These are phyloP conservation scores for Rhinoderma darwinii DNA, from an alignment of 2,113 vertebrate species.

Conservation along the genomic window DNA sequence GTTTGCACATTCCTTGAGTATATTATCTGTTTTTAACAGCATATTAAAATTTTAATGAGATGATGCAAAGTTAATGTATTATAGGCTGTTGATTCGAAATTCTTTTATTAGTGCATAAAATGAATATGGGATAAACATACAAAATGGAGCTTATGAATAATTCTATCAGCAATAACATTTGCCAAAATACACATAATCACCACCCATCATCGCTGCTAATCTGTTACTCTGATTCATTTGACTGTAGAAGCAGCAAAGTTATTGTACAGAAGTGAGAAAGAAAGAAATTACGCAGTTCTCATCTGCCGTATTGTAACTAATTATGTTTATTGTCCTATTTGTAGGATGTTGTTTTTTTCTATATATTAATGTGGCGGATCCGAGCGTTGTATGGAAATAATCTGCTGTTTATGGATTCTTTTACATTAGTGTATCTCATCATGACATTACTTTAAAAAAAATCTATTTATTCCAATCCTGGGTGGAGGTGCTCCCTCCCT, in stretches of 20 bases:
- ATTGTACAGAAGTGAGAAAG: not conserved
- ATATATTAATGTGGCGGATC: constrained; percentile 2
- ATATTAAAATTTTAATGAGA: constrained; percentile 59
- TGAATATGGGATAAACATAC: constrained; percentile 57
- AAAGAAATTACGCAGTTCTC: not conserved
- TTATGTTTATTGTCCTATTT: constrained; percentile 39
- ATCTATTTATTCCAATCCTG: not conserved
- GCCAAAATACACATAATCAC: constrained; percentile 56
- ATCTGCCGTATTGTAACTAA: constrained; percentile 5
- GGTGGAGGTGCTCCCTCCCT: not conserved
- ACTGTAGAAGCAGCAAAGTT: constrained; percentile 12
- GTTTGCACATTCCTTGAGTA: constrained; percentile 43
- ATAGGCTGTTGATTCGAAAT: constrained; percentile 52
- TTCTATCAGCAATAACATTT: constrained; percentile 54
- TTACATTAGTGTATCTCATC: not conserved
- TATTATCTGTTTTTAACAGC: constrained; percentile 52
- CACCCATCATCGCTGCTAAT: constrained; percentile 38
- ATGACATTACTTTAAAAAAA: not conserved
- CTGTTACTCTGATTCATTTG: constrained; percentile 47
- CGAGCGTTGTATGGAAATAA: not conserved
- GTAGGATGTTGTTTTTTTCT: not conserved
- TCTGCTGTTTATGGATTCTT: not conserved
- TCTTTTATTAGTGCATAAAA: constrained; percentile 59
- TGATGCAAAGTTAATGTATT: constrained; percentile 60
- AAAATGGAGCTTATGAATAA: constrained; percentile 56